These are phyloP conservation scores for Psilopogon haemacephalus DNA, from an alignment of 2,113 vertebrate species.

Conservation along the genomic window DNA sequence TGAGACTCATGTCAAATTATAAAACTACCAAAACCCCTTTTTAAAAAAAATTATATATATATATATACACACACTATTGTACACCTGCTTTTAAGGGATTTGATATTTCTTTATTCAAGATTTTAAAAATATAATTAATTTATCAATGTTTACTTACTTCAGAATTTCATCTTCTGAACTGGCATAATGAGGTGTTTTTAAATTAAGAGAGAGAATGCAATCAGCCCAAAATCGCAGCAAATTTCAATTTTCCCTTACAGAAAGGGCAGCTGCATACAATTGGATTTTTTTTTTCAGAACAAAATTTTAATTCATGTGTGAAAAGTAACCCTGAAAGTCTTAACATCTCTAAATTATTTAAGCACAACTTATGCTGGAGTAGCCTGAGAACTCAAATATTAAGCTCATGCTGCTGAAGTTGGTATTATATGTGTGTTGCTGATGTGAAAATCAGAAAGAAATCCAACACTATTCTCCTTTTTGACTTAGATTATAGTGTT, in stretches of 20 bases:
- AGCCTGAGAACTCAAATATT: neutral
- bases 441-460: neutral
- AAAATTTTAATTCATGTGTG: neutral
- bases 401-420: neutral
- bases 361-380: neutral
- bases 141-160: neutral
- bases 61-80: neutral
- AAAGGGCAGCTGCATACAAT: neutral
- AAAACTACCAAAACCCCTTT: too few species aligned
- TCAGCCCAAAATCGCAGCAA: neutral
- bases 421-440: neutral
- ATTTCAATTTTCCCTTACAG: neutral
- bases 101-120: neutral
- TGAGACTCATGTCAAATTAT: neutral
- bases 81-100: neutral
- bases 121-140: neutral
- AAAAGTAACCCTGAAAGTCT: neutral
- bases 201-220: neutral
- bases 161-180: neutral
- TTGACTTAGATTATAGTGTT: neutral
- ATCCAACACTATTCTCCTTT: neutral
- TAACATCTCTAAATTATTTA: neutral
- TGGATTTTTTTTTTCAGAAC: neutral
- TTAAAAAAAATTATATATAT: too few species aligned
- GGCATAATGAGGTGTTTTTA: neutral